Evolutionary conservation across 2,113 vertebrate genomes (phyloP), one percentile per base, ranked within the genome.

Genomic region (Notiomystis cincta): DNA sequence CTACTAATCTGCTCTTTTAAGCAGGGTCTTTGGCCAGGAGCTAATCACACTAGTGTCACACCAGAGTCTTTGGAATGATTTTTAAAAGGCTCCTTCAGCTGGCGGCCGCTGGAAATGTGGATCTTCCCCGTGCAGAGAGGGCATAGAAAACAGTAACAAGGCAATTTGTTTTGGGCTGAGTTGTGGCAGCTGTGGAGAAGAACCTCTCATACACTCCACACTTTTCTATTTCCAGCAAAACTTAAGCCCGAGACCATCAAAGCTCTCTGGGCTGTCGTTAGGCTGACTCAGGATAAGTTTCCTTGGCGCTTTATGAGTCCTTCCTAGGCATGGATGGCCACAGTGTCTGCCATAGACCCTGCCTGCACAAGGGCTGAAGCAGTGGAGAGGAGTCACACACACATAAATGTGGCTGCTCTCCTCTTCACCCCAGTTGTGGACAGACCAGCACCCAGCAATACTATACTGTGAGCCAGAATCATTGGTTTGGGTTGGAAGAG

Each of bases 171-270:
- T 58, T 31, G 31, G 17, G 11, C 28, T 60, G 35, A n/a, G 15
- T 4, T 76, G 2, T 0, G 2, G 47, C 30, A 64, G 27, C 10
- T 83, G 38, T 60, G 38, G 58, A 75, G 33, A 28, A 86, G 42
- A 73, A 69, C 37, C 3, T 76, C 45, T 85, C 13, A 7, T 22
- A 28, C 30, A 13, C 13, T 44, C 85, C 40, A 79, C 0, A 3
- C 13, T 66, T 79, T 45, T 45, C 22, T 82, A 2, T 82, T 92
- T 82, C 45, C 40, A 65, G 24, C 1, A 2, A 87, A 89, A 72
- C 6, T 7, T 8, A 22, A 45, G 18, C 16, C 31, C 1, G 2
- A 71, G 44, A 40, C 44, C 58, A 42, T 51, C 3, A 0, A 4
- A 75, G 12, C 18, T 84, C 22, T 57, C 33, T 1, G 1, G 20